Evolutionary conservation across 2,113 vertebrate species (phyloP).

Genomic region (Xyrauchen texanus): DNA sequence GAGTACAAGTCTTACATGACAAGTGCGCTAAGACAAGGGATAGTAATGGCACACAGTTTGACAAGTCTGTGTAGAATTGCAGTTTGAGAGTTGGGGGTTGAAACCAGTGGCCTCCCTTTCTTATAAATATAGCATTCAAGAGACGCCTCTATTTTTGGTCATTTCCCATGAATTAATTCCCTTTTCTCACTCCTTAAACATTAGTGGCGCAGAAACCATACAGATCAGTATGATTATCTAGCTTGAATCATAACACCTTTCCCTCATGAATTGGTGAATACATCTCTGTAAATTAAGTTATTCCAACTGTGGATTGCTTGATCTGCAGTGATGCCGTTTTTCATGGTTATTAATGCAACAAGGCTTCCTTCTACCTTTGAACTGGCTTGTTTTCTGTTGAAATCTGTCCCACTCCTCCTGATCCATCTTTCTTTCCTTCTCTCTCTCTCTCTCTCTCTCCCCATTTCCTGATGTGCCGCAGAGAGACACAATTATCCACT

Average conservation of each 20-base stretch:
- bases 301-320: slow-evolving; percentile 32
- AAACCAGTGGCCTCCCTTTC: slow-evolving; percentile 69
- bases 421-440: slow-evolving; percentile 51
- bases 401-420: slow-evolving; percentile 37
- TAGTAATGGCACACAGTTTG: slow-evolving; percentile 74
- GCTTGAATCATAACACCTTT: slow-evolving; percentile 4
- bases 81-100: slow-evolving; percentile 50
- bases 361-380: slow-evolving; percentile 2
- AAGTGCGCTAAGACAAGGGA: slow-evolving; percentile 76
- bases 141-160: slow-evolving; percentile 70
- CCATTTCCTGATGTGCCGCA: slow-evolving; percentile 73
- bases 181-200: slow-evolving; percentile 51
- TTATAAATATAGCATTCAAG: slow-evolving; percentile 71
- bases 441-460: slow-evolving; percentile 57
- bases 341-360: slow-evolving; percentile 18
- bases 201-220: neutral
- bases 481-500: slow-evolving; percentile 81
- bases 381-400: slow-evolving; percentile 36
- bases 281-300: neutral
- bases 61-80: slow-evolving; percentile 73
- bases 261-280: neutral
- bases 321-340: neutral
- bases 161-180: slow-evolving; percentile 65
- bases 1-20: slow-evolving; percentile 76
- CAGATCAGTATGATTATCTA: neutral